Evolutionary conservation across 2,888 invertebrate genomes (phyloP).

Genomic region (Perithous albicinctus): DNA sequence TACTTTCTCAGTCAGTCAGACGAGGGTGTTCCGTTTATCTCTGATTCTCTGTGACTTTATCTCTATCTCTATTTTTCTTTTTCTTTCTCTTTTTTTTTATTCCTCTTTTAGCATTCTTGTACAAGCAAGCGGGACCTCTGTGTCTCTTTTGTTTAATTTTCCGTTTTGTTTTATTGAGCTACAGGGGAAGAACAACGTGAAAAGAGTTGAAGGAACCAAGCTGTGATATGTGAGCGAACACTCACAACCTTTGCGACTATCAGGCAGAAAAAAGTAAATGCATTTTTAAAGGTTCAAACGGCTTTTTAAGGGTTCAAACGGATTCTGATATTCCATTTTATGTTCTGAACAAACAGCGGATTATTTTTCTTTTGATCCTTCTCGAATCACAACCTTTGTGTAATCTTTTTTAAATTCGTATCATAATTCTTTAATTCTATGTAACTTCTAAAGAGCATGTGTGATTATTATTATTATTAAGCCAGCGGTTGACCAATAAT

Average conservation of each 20-base stretch:
- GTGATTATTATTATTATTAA: background rate
- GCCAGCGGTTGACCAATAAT: background rate
- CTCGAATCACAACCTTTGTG: too few relatives aligned
- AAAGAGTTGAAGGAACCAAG: background rate
- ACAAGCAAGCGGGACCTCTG: background rate
- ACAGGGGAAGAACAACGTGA: background rate
- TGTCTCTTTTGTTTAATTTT: background rate
- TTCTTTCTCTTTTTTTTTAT: background rate
- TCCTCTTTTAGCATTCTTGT: background rate
- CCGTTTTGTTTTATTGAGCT: background rate
- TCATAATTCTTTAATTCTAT: too few relatives aligned
- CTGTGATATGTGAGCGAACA: background rate
- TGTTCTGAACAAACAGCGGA: background rate
- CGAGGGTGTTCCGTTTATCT: conserved; percentile 11
- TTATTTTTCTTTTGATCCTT: background rate
- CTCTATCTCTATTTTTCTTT: background rate
- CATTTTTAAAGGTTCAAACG: background rate
- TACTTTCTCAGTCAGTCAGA: conserved; percentile 6
- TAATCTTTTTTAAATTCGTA: too few relatives aligned
- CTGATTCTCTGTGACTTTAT: conserved; percentile 24
- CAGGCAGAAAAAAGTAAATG: background rate
- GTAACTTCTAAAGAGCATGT: too few relatives aligned
- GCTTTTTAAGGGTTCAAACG: background rate
- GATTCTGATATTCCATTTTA: background rate
- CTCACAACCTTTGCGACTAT: background rate